Evolutionary conservation across 2,888 invertebrate species (phyloP), one percentile per base, ranked within the genome.

Genomic region (Corbicula japonica): DNA sequence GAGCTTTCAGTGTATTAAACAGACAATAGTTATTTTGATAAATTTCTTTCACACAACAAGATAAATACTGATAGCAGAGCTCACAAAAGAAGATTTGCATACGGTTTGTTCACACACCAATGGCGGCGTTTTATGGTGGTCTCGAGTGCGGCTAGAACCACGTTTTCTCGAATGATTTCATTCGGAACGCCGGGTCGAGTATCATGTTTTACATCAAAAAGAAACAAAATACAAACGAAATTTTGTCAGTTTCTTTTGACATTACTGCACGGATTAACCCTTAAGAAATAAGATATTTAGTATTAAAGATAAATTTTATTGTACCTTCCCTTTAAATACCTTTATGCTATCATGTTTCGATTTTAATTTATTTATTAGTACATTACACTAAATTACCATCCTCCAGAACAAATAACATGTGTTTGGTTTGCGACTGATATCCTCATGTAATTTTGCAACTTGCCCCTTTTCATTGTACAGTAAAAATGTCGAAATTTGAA

Each of bases 71-170:
- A 76, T 76, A 76, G 46, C 32, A 65, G 28, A 44, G 48, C 32
- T 46, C 48, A 73, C 65, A 65, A 74, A 79, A 68, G 66, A n/a
- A 72, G 69, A 73, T 80, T 80, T 76, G 69, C 80, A 76, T 69
- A 73, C 66, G 72, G 63, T 32, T 35, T 34, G 35, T 78, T 78
- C 78, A 78, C 78, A 78, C 78, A 62, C 63, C 28, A 52, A 26
- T 78, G 73, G 30, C 41, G 69, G 28, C 28, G 58, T 34, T 41
- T 48, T 58, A 54, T 30, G 78, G 74, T 74, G 78, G 78, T 73
- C 73, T 69, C 52, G 8, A 41, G 48, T 58, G 48, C 30, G 48
- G 38, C 66, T 58, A 35, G 35, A 50, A 41, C 60, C 23, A 5
- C 41, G 72, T 48, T 58, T 72, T 76, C 65, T 41, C 75, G 58